A percentile compares a stretch with the other conserved stretches of the same genome.
Conservation (phyloP, 2,113 vertebrate genomes). For the Panthera leo region DNA sequence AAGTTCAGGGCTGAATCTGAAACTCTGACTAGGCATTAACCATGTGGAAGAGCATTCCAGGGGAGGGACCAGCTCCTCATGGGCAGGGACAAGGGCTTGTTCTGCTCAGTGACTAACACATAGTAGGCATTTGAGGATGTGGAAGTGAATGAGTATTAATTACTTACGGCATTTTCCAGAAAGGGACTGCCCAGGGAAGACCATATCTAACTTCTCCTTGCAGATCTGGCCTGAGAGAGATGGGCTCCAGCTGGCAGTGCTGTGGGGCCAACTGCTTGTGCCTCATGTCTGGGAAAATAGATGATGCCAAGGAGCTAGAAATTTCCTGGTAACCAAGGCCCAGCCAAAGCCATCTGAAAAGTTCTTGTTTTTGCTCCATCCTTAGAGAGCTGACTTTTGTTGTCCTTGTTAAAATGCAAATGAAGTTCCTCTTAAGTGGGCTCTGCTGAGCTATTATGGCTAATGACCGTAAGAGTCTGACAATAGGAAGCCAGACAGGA, state of each 20-base stretch:
- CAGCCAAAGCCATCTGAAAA: conserved; percentile 1
- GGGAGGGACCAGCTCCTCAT: not conserved
- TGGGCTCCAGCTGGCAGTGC: not conserved
- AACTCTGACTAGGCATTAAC: not conserved
- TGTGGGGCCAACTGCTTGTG: not conserved
- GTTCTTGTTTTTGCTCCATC: not conserved
- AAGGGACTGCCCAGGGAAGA: not conserved
- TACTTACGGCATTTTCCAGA: not conserved
- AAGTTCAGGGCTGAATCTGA: not conserved
- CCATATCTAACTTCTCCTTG: not conserved
- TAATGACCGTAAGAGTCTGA: not conserved
- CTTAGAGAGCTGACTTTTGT: conserved; percentile 40
- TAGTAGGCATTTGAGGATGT: not conserved
- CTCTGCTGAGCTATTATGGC: not conserved
- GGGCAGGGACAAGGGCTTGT: not conserved
- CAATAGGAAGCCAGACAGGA: not conserved
- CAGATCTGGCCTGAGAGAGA: not conserved
- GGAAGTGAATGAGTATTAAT: not conserved
- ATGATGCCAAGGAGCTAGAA: not conserved
- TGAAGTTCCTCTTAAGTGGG: conserved; percentile 19
- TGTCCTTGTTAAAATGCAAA: conserved; percentile 59
- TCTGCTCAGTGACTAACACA: not conserved
- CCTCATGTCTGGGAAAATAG: conserved; percentile 14
- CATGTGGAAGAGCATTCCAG: not conserved
- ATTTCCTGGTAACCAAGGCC: not conserved